Conservation (phyloP, 1,140 invertebrate genomes). For the Drosophila pseudoananassae region DNA sequence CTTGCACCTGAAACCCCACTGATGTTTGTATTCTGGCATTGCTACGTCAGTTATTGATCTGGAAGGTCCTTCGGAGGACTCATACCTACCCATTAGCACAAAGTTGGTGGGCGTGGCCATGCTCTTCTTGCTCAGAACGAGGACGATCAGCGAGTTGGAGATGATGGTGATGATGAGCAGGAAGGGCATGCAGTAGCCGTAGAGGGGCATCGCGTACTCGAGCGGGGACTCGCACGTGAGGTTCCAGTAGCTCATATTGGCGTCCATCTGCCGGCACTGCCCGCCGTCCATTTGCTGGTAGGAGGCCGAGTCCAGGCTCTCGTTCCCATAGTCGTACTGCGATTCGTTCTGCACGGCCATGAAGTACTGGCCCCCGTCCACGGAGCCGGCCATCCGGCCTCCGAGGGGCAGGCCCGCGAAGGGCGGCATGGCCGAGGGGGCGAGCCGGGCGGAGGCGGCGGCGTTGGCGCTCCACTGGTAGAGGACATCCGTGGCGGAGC, state of each 20-base stretch:
- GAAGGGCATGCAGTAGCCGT: conserved; percentile 87
- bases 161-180: conserved; percentile 94
- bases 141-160: conserved; percentile 95
- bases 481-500: conserved; percentile 47
- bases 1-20: background rate
- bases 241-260: conserved; percentile 70
- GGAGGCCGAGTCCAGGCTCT: conserved; percentile 52
- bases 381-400: background rate
- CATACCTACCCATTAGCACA: conserved; percentile 87
- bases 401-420: conserved; percentile 4
- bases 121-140: conserved; percentile 89
- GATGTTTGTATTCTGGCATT: too few species aligned
- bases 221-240: conserved; percentile 77
- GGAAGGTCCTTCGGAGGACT: too few species aligned
- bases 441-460: conserved; percentile 31
- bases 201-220: conserved; percentile 70
- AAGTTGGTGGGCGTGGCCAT: conserved; percentile 95
- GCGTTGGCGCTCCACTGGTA: conserved; percentile 55
- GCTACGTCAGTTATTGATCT: background rate
- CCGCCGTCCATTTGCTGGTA: conserved; percentile 43
- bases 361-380: background rate
- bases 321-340: conserved; percentile 61
- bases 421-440: conserved; percentile 26
- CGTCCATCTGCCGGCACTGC: conserved; percentile 43
- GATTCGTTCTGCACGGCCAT: conserved; percentile 35